Conservation (phyloP, 2,888 invertebrate species). For the Halictus ligatus region DNA sequence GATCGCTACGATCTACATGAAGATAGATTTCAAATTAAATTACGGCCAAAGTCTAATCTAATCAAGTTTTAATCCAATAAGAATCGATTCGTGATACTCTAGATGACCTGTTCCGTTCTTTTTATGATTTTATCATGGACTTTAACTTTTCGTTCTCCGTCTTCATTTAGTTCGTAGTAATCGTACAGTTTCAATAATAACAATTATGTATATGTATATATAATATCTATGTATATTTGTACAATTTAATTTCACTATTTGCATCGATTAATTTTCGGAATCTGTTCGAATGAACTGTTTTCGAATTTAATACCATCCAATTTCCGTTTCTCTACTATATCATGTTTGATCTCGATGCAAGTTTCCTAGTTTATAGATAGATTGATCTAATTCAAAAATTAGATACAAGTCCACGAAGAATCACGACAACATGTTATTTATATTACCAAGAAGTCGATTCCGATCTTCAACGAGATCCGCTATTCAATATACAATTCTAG, state of each 20-base stretch:
- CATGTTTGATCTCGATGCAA: conserved; percentile 34
- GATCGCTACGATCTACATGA: conserved; percentile 22
- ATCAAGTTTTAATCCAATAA: background rate
- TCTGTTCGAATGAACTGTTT: background rate
- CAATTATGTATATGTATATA: conserved; percentile 3
- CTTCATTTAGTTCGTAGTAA: conserved; percentile 34
- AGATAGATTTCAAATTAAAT: background rate
- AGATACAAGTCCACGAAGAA: conserved; percentile 35
- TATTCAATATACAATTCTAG: conserved; percentile 52
- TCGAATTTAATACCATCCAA: background rate
- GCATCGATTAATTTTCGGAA: conserved; percentile 40
- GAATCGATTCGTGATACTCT: background rate
- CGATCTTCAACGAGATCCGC: conserved; percentile 15
- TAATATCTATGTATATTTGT: conserved; percentile 8
- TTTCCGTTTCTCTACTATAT: conserved; percentile 11
- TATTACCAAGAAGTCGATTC: conserved; percentile 24
- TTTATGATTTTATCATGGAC: background rate
- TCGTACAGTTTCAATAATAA: conserved; percentile 16
- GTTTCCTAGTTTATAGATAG: conserved; percentile 16
- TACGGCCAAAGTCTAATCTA: background rate
- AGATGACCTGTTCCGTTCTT: background rate
- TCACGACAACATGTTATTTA: conserved; percentile 30
- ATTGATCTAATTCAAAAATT: conserved; percentile 33
- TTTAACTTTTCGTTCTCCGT: background rate
- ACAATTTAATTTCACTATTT: conserved; percentile 25